Evolutionary conservation across 2,797 vertebrate genomes (phyloP), one percentile per base, ranked within the genome.

Genomic region (Acanthurus tractus): DNA sequence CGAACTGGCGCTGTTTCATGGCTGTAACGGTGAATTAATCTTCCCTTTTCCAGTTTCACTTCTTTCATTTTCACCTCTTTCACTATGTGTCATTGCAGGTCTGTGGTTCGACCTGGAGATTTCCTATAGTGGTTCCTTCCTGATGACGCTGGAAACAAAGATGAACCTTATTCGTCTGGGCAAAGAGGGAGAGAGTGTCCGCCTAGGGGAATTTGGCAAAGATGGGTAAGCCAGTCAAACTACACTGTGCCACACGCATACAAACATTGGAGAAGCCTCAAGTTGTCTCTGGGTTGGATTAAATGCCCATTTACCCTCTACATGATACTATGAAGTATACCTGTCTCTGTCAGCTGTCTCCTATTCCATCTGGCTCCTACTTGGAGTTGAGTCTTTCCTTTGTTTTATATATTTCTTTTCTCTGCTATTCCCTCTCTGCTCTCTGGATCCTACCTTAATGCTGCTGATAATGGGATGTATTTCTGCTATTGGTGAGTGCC

Each of bases 71-170:
- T 79, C 17, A 74, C 52, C 10, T 56, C 23, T n/a, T 25, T 42
- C 0, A 54, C 2, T 52, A 1, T 70, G 7, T 78, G 1, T 63
- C 23, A 46, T 78, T 46, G 12, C 62, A 99, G 98, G 98, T 80
- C 94, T 99, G 72, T 99, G 98, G 98, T 96, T 99, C 84, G 96
- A 99, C 91, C 94, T 99, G 93, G 97, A 99, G 88, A 93, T 99
- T 81, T 98, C 96, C 74, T 99, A 99, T 93, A 95, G 94, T 8
- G 98, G 98, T 62, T 99, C 98, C 79, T 99, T 99, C 93, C 96
- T 99, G 50, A 99, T 99, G 98, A 99, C 97, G 3, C 93, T 99
- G 11, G 97, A 99, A 94, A 99, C 98, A 84, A 99, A 99, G 95
- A 97, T 99, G 97, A 99, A 99, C 94, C 94, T 99, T 93, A 96